Evolutionary conservation across 1,140 invertebrate genomes (phyloP).

Genomic region (Nautilus pompilius): DNA sequence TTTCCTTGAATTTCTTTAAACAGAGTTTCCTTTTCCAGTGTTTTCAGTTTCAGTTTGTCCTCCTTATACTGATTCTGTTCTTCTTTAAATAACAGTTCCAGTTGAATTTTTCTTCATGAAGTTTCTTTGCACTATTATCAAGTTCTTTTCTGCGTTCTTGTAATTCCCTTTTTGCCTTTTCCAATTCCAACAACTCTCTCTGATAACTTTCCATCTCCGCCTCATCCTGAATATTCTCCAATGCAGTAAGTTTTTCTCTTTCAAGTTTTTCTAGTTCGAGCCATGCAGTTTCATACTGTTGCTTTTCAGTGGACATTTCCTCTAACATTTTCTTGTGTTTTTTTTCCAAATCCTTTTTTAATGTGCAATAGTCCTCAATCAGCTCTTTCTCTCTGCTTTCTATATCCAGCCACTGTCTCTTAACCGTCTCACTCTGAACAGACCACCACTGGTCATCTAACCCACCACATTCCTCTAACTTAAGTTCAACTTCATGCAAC

Average conservation of each 20-base stretch:
- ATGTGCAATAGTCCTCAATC: conserved; percentile 13
- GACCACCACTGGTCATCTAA: not conserved
- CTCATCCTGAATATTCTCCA: conserved; percentile 15
- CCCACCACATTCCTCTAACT: not conserved
- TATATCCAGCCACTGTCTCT: conserved; percentile 22
- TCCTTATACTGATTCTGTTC: conserved; percentile 9
- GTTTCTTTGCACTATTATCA: conserved; percentile 5
- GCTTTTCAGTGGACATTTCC: conserved; percentile 27
- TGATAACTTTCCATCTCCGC: conserved; percentile 24
- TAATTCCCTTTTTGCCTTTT: conserved; percentile 19
- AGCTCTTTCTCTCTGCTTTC: conserved; percentile 16
- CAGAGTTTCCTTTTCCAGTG: not conserved
- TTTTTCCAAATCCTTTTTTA: conserved; percentile 22
- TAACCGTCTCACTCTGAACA: conserved; percentile 10
- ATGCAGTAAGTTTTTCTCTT: conserved; percentile 15
- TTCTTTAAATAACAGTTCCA: conserved; percentile 12
- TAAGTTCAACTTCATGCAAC: not conserved
- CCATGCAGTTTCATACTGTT: conserved; percentile 40
- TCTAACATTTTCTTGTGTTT: conserved; percentile 30
- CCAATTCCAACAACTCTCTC: conserved; percentile 29
- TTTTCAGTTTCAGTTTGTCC: conserved; percentile 7
- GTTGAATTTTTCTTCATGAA: conserved; percentile 2
- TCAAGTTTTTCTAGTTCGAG: conserved; percentile 37
- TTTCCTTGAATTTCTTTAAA: conserved; percentile 1
- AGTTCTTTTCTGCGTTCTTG: conserved; percentile 4